These are phyloP conservation scores for Rhorus exstirpatorius DNA, from an alignment of 2,888 invertebrate genomes.

Conservation along the genomic window DNA sequence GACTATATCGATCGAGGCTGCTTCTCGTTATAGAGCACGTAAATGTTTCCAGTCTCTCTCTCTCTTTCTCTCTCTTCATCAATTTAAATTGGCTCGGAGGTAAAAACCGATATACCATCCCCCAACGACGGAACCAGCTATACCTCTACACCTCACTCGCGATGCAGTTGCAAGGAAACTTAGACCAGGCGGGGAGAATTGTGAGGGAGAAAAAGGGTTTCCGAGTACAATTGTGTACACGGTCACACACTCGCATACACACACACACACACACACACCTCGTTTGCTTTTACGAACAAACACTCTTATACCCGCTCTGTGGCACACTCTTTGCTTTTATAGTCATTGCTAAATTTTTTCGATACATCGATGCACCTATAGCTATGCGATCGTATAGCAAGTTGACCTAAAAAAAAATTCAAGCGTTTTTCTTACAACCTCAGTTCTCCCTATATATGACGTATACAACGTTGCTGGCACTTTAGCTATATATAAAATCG, in stretches of 20 bases:
- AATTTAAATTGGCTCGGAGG: slow-evolving; percentile 69
- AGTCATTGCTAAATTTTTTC: slow-evolving; percentile 17
- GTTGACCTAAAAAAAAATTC: slow-evolving; percentile 59
- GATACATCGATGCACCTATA: slow-evolving; percentile 39
- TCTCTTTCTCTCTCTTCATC: slow-evolving; percentile 60
- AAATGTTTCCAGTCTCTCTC: slow-evolving; percentile 60
- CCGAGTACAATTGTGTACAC: slow-evolving; percentile 48
- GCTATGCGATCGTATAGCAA: slow-evolving; percentile 34
- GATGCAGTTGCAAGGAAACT: slow-evolving; percentile 50
- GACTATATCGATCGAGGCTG: slow-evolving; percentile 64
- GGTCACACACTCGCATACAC: slow-evolving; percentile 1
- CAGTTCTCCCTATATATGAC: slow-evolving; percentile 3
- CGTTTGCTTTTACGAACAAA: neutral
- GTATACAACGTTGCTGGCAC: slow-evolving; percentile 1
- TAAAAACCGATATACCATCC: slow-evolving; percentile 62
- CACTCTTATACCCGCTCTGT: neutral
- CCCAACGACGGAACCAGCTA: slow-evolving; percentile 52
- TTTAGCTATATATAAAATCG: slow-evolving; percentile 17
- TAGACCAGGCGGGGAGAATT: slow-evolving; percentile 7
- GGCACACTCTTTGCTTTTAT: slow-evolving; percentile 17
- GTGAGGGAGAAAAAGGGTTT: slow-evolving; percentile 30
- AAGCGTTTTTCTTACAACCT: neutral
- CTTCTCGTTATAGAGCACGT: slow-evolving; percentile 66
- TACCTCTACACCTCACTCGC: slow-evolving; percentile 8
- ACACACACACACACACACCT: neutral